phyloP scores from a whole-genome alignment of 1,140 invertebrate genomes.

The Melitaea cinxia region DNA sequence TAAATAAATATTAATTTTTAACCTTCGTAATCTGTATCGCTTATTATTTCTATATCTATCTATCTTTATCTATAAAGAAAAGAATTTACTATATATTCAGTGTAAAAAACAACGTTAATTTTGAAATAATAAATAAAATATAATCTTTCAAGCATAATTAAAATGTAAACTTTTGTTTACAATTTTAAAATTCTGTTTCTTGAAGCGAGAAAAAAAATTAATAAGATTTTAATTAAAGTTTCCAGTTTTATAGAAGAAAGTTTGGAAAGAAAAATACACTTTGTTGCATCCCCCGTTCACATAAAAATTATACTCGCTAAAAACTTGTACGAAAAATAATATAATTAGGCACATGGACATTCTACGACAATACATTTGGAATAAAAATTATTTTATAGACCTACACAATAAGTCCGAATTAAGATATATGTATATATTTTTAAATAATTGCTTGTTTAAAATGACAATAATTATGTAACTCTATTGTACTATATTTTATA shows the following conservation, averaged over 20 bases:
- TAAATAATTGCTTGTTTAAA: too few species aligned
- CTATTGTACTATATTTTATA: too few species aligned
- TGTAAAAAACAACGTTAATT: neutral
- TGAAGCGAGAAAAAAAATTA: conserved; percentile 38
- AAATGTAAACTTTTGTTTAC: conserved; percentile 9
- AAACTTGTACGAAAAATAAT: neutral
- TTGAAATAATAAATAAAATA: neutral
- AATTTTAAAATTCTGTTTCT: conserved; percentile 14
- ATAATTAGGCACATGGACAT: neutral
- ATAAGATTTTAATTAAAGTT: conserved; percentile 49
- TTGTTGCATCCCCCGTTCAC: conserved; percentile 36
- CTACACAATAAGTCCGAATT: too few species aligned
- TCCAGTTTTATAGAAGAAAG: conserved; percentile 40
- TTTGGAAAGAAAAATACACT: conserved; percentile 42
- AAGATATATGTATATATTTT: too few species aligned
- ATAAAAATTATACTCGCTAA: conserved; percentile 32
- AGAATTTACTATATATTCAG: neutral
- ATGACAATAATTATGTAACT: too few species aligned
- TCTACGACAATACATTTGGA: too few species aligned
- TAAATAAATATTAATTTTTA: too few species aligned
- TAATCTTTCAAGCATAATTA: neutral
- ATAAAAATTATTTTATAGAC: too few species aligned
- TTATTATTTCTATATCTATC: too few species aligned
- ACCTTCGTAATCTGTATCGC: too few species aligned
- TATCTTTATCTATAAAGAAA: too few species aligned